These are phyloP conservation scores for Tinamus major DNA, from an alignment of 2,797 vertebrate genomes.

Conservation along the genomic window DNA sequence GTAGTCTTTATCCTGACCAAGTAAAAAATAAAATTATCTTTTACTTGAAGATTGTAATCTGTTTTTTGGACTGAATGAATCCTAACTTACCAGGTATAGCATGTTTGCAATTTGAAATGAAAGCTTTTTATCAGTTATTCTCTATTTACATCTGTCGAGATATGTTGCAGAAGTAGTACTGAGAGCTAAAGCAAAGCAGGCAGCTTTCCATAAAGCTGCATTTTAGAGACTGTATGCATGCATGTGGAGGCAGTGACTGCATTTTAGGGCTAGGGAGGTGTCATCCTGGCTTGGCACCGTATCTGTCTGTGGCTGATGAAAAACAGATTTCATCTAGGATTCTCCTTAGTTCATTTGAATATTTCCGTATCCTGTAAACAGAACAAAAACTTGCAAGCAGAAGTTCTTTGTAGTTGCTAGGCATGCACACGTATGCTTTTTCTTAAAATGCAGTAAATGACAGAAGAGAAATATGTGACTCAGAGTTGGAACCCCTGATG, in stretches of 20 bases:
- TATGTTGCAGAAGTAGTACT: background rate
- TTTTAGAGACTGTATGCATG: slow-evolving; percentile 15
- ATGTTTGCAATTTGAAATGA: background rate
- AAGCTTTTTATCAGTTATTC: background rate
- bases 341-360: slow-evolving; percentile 4
- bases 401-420: background rate
- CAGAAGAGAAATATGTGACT: background rate
- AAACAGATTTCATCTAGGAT: slow-evolving; percentile 38
- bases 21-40: background rate
- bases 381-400: background rate
- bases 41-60: background rate
- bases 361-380: background rate
- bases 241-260: background rate
- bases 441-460: background rate
- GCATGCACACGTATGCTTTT: background rate
- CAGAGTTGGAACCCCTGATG: background rate
- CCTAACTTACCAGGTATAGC: background rate
- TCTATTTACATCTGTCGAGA: background rate
- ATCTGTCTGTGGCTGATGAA: slow-evolving; percentile 41
- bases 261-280: background rate
- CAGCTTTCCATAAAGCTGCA: background rate
- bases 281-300: background rate
- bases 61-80: background rate
- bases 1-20: too few relatives aligned
- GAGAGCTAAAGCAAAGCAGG: background rate